Percentiles rank a stretch among this genome's conserved stretches.
Evolutionary conservation across 1,140 invertebrate genomes (phyloP).

Genomic region (Bombus terrestris): DNA sequence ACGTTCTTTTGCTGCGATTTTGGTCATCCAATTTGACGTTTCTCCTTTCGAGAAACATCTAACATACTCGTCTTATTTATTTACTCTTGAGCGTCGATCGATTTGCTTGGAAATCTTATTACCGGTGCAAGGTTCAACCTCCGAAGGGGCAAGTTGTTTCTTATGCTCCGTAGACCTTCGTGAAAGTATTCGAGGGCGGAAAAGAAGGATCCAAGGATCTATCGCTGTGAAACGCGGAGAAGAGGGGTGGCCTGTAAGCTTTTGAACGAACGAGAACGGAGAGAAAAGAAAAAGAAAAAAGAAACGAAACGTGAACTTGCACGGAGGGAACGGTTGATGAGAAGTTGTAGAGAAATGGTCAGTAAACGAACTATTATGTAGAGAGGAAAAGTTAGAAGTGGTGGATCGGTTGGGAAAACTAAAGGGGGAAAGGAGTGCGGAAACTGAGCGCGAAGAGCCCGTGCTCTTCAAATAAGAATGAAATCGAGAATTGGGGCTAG

Average conservation of each 20-base stretch:
- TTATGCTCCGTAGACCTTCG: neutral
- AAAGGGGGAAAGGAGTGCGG: neutral
- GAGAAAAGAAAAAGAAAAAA: too few relatives aligned
- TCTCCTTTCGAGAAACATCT: too few relatives aligned
- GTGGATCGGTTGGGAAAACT: conserved; percentile 37
- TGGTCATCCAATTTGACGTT: neutral
- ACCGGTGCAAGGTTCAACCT: neutral
- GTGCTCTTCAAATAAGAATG: conserved; percentile 11
- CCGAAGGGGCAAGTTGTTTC: neutral
- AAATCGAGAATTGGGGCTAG: neutral
- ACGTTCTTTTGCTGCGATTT: neutral
- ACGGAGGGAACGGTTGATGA: conserved; percentile 24
- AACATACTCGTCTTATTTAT: neutral
- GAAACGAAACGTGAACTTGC: conserved; percentile 11
- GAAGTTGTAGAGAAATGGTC: conserved; percentile 45
- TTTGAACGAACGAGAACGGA: conserved; percentile 3
- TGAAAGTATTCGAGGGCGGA: neutral
- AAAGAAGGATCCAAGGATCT: conserved; percentile 21
- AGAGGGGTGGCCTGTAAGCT: neutral
- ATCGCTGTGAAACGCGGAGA: neutral
- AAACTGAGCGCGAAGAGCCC: conserved; percentile 3
- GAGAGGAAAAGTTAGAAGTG: conserved; percentile 50
- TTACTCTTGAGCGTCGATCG: neutral
- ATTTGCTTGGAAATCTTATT: neutral
- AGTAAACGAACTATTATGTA: conserved; percentile 50